A percentile compares a stretch with the other conserved stretches of the same genome.
Evolutionary conservation across 2,888 invertebrate species (phyloP).

Genomic region (Allophyes oxyacanthae): DNA sequence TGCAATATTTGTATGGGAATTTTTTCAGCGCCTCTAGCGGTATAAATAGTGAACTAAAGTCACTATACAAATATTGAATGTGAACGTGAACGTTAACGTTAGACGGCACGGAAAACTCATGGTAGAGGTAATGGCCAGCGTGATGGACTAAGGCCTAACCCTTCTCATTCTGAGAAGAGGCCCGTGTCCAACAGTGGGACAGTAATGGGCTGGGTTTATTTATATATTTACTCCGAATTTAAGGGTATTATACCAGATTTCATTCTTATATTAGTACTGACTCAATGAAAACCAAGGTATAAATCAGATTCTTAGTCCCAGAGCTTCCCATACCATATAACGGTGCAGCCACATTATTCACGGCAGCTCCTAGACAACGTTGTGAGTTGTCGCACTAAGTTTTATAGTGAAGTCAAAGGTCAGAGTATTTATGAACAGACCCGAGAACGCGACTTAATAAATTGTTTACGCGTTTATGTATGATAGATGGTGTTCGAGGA

Average conservation of each 20-base stretch:
- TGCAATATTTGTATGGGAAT: too few relatives aligned
- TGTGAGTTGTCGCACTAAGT: constrained; percentile 49
- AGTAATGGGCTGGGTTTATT: too few relatives aligned
- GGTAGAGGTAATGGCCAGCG: too few relatives aligned
- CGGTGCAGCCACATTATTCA: constrained; percentile 40
- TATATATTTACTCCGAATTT: too few relatives aligned
- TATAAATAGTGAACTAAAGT: too few relatives aligned
- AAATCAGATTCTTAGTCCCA: constrained; percentile 30
- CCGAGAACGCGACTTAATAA: constrained; percentile 31
- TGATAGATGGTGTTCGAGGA: constrained; percentile 19
- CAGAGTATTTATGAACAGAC: constrained; percentile 47
- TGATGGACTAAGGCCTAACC: too few relatives aligned
- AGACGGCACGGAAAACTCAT: too few relatives aligned
- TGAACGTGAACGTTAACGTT: too few relatives aligned
- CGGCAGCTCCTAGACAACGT: constrained; percentile 10
- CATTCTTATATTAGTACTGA: constrained; percentile 26
- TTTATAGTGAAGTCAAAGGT: constrained; percentile 45
- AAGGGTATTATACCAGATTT: background rate
- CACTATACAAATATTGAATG: too few relatives aligned
- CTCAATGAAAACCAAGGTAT: constrained; percentile 3
- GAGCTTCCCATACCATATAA: constrained; percentile 36
- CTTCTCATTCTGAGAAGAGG: too few relatives aligned
- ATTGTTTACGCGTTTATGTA: constrained; percentile 28
- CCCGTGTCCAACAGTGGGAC: too few relatives aligned
- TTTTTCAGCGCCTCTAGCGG: too few relatives aligned